Conservation (phyloP, 2,113 vertebrate genomes). For the Hystrix brachyura region DNA sequence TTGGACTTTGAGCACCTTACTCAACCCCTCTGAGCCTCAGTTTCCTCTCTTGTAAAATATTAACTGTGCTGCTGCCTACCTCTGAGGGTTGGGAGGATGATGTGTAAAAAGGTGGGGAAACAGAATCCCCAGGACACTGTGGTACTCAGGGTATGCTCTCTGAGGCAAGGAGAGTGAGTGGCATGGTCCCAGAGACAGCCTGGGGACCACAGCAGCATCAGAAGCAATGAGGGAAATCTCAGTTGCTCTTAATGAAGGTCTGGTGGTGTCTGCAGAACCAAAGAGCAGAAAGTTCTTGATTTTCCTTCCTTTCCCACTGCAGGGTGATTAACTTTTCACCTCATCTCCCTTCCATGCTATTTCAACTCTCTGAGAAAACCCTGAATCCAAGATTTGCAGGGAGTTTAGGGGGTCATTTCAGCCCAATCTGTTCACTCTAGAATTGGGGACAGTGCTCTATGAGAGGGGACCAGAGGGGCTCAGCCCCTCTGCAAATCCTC, state of each 20-base stretch:
- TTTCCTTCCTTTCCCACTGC: neutral
- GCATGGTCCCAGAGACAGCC: neutral
- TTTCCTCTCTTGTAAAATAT: neutral
- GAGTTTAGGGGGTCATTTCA: neutral
- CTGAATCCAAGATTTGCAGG: neutral
- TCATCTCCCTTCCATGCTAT: neutral
- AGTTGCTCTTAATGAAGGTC: neutral
- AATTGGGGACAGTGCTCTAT: neutral
- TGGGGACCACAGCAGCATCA: neutral
- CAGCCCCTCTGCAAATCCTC: neutral
- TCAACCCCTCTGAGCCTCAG: neutral
- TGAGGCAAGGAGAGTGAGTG: neutral
- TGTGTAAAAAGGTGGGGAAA: neutral
- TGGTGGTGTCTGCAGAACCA: neutral
- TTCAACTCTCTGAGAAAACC: neutral
- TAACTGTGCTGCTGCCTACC: neutral
- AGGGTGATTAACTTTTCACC: neutral
- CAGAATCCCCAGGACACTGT: neutral
- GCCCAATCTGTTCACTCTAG: neutral
- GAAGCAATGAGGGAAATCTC: neutral
- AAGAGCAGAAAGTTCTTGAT: neutral
- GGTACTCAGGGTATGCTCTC: neutral
- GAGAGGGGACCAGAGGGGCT: neutral
- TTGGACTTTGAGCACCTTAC: neutral
- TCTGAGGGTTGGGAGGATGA: fast-evolving